phyloP scores from a whole-genome alignment of 2,888 invertebrate genomes.

The Antitype chi region DNA sequence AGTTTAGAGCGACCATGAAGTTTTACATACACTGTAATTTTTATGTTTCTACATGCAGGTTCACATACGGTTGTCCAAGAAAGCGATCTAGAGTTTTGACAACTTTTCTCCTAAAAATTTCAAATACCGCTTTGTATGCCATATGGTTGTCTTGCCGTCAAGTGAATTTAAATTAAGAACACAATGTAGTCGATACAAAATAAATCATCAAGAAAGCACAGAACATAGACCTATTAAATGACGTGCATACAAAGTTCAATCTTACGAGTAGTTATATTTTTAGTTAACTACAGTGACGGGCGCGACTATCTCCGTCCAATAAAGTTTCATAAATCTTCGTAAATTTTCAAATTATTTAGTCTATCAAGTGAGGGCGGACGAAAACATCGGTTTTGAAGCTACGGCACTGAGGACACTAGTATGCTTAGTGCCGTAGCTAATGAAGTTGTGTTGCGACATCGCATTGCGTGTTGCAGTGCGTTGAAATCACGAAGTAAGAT shows the following conservation, averaged over 20 bases:
- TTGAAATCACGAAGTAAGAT: neutral
- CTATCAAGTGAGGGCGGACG: neutral
- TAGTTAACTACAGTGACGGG: neutral
- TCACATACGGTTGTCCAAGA: neutral
- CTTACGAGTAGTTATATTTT: neutral
- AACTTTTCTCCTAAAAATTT: neutral
- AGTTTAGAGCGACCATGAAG: conserved; percentile 14
- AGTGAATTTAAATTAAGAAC: neutral
- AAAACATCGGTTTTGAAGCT: neutral
- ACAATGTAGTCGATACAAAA: neutral
- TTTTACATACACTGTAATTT: neutral
- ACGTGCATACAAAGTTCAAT: neutral
- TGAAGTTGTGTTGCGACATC: neutral
- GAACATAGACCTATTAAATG: neutral
- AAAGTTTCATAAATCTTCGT: neutral
- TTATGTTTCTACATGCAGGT: neutral
- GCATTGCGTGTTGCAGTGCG: neutral
- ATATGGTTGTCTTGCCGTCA: conserved; percentile 16
- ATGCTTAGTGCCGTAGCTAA: neutral
- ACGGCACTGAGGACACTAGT: neutral
- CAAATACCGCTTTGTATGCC: conserved; percentile 5
- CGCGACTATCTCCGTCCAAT: neutral
- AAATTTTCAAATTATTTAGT: neutral
- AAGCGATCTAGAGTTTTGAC: neutral
- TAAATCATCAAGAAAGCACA: neutral